Evolutionary conservation across 2,113 vertebrate genomes (phyloP).

Genomic region (Lipotes vexillifer): DNA sequence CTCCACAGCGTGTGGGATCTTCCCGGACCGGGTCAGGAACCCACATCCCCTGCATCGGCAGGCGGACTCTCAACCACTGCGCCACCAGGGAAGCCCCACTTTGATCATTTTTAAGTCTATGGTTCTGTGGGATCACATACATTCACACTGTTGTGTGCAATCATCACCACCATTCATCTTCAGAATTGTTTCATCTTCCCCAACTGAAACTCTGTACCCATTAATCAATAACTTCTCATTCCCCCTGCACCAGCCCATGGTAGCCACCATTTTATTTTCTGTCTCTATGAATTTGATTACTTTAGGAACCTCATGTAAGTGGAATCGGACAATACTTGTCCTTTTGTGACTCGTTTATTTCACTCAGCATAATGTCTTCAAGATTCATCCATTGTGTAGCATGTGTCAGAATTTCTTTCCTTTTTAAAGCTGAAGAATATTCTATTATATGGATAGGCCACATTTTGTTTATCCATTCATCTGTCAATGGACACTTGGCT

Average conservation of each 20-base stretch:
- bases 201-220: neutral
- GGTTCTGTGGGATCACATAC: neutral
- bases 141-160: rapidly evolving
- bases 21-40: too few species aligned
- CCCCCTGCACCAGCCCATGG: neutral
- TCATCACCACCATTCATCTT: neutral
- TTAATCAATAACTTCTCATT: neutral
- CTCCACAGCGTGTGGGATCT: too few species aligned
- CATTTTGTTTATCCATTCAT: neutral
- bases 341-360: neutral
- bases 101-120: neutral
- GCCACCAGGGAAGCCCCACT: too few species aligned
- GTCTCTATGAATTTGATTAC: neutral
- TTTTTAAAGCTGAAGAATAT: neutral
- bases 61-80: too few species aligned
- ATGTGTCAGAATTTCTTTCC: neutral
- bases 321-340: neutral
- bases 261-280: neutral
- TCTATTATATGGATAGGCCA: rapidly evolving
- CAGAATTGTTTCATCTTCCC: neutral
- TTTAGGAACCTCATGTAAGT: neutral
- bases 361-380: neutral
- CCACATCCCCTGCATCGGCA: rapidly evolving
- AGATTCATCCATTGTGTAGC: too few species aligned
- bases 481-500: neutral